Conservation (phyloP, 2,797 vertebrate genomes). For the Nothura maculosa region DNA sequence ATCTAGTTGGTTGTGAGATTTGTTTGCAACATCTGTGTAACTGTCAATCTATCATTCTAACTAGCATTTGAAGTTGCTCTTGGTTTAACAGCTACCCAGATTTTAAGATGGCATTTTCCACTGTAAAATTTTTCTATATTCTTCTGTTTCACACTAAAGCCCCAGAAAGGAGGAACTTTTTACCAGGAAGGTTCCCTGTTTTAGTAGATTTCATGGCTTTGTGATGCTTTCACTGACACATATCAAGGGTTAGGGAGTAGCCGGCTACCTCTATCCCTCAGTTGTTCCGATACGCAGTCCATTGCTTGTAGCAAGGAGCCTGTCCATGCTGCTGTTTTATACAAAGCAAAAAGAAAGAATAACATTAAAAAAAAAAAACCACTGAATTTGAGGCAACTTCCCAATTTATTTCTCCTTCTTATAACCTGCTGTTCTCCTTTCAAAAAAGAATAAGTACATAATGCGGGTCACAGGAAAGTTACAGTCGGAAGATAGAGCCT, state of each 20-base stretch:
- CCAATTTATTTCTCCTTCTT: slow-evolving; percentile 21
- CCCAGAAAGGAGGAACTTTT: not conserved
- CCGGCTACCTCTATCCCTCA: not conserved
- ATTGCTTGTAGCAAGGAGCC: not conserved
- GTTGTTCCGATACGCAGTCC: not conserved
- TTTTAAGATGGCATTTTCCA: not conserved
- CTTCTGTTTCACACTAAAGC: not conserved
- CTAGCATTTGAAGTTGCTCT: not conserved
- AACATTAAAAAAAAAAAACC: slow-evolving; percentile 2
- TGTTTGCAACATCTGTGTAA: not conserved
- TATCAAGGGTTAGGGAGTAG: not conserved
- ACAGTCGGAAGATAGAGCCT: not conserved
- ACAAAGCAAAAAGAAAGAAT: not conserved
- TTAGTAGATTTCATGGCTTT: not conserved
- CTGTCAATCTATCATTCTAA: accelerated
- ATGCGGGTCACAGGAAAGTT: not conserved
- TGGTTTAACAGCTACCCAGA: not conserved
- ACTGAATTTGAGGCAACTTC: slow-evolving; percentile 1
- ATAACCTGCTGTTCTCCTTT: not conserved
- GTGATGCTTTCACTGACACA: slow-evolving; percentile 2
- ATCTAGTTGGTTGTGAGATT: not conserved
- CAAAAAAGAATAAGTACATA: not conserved
- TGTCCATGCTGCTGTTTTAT: not conserved
- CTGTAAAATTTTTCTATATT: accelerated
- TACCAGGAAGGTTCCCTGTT: not conserved